phyloP scores from a whole-genome alignment of 2,888 invertebrate species.

The Lasius fuliginosus region DNA sequence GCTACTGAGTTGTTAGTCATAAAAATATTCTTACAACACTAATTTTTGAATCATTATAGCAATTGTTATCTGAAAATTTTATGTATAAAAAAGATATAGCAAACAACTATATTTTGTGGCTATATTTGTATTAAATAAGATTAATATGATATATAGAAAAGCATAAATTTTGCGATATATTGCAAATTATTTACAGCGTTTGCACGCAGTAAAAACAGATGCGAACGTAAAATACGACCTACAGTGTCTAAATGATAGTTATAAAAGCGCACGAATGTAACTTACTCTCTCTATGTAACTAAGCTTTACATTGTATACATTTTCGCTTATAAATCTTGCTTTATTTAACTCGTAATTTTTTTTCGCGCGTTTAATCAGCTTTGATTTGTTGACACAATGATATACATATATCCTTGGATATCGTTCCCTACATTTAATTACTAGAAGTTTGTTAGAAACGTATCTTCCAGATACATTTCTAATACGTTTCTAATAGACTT shows the following conservation, averaged over 20 bases:
- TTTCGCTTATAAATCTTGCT: background rate
- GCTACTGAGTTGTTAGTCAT: background rate
- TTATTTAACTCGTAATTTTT: background rate
- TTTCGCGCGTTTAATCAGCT: background rate
- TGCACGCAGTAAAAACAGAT: background rate
- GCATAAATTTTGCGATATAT: background rate
- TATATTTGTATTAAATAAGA: conserved; percentile 7
- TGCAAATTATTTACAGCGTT: background rate
- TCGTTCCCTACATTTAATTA: background rate
- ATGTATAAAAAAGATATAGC: background rate
- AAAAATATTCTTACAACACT: conserved; percentile 5
- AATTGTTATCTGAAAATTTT: background rate
- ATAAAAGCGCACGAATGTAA: conserved; percentile 33
- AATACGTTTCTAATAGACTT: background rate
- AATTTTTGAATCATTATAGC: background rate
- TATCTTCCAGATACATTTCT: background rate
- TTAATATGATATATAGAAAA: background rate
- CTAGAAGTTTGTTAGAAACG: background rate
- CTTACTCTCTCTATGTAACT: conserved; percentile 43
- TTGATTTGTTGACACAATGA: background rate
- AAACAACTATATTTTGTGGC: background rate
- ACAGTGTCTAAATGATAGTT: background rate
- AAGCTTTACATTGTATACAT: conserved; percentile 32
- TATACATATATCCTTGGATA: background rate
- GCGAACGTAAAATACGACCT: background rate